Conservation (phyloP, 2,888 invertebrate species). For the Frankliniella fusca region DNA sequence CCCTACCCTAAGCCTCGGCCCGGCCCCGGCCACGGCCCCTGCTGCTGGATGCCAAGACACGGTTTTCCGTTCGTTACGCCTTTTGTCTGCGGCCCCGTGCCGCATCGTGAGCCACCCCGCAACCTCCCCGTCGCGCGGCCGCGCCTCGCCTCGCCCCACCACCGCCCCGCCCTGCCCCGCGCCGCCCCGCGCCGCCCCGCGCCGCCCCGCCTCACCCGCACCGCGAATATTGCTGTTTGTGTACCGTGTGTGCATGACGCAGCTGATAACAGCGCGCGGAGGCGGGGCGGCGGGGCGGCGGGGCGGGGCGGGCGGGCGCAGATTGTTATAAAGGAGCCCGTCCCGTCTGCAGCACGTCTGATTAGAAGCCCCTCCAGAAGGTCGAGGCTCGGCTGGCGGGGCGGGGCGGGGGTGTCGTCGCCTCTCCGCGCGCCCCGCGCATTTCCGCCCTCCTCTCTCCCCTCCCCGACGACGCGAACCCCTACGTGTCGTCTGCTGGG, state of each 20-base stretch:
- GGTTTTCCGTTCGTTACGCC: slow-evolving; percentile 21
- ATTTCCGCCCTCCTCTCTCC: too few relatives aligned
- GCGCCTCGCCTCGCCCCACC: not conserved
- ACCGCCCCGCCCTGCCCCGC: not conserved
- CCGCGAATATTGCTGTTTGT: slow-evolving; percentile 24
- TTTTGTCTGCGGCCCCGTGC: slow-evolving; percentile 2
- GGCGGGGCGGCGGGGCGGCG: not conserved
- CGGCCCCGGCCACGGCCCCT: not conserved
- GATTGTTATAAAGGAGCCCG: slow-evolving; percentile 5
- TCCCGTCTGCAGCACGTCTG: not conserved
- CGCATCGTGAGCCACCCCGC: not conserved
- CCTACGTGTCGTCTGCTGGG: too few relatives aligned
- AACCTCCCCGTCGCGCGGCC: too few relatives aligned
- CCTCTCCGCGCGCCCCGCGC: too few relatives aligned
- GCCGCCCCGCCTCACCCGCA: not conserved
- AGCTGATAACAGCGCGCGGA: not conserved
- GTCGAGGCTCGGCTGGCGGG: not conserved
- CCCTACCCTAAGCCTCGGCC: not conserved
- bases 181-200: not conserved
- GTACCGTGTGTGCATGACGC: slow-evolving; percentile 23
- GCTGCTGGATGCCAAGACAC: not conserved
- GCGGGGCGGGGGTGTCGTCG: too few relatives aligned
- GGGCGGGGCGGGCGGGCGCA: not conserved
- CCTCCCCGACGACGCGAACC: too few relatives aligned
- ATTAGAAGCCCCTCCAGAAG: not conserved